A percentile compares a stretch with the other conserved stretches of the same genome.
These are phyloP conservation scores for Mimachlamys varia DNA, from an alignment of 2,888 invertebrate species.

Conservation along the genomic window DNA sequence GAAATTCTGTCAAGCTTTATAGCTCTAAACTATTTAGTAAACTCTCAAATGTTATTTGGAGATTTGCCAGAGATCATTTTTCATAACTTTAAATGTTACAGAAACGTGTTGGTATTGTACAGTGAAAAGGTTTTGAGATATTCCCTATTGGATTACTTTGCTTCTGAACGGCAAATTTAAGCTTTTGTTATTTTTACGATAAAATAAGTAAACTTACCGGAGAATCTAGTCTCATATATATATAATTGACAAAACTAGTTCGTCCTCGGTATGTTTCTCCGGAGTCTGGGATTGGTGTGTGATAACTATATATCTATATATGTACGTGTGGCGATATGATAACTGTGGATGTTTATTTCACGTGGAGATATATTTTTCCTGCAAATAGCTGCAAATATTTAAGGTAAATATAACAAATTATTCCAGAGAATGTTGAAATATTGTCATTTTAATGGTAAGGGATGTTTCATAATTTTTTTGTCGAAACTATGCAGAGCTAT, in stretches of 20 bases:
- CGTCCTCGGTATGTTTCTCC: background rate
- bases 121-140: background rate
- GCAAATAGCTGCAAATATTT: background rate
- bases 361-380: background rate
- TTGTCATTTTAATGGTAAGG: background rate
- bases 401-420: background rate
- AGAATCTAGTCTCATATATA: background rate
- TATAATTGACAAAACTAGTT: background rate
- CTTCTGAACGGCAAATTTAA: slow-evolving; percentile 15
- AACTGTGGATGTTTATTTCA: background rate
- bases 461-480: too few relatives aligned
- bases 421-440: background rate
- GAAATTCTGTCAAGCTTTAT: background rate
- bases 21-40: background rate
- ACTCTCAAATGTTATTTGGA: background rate
- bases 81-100: background rate
- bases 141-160: slow-evolving; percentile 10
- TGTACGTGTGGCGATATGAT: background rate
- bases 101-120: background rate
- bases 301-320: background rate
- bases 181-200: slow-evolving; percentile 31
- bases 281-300: background rate
- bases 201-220: background rate
- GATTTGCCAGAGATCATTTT: background rate
- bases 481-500: too few relatives aligned